Evolutionary conservation across 2,888 invertebrate genomes (phyloP).

Genomic region (Agriopis leucophaearia): DNA sequence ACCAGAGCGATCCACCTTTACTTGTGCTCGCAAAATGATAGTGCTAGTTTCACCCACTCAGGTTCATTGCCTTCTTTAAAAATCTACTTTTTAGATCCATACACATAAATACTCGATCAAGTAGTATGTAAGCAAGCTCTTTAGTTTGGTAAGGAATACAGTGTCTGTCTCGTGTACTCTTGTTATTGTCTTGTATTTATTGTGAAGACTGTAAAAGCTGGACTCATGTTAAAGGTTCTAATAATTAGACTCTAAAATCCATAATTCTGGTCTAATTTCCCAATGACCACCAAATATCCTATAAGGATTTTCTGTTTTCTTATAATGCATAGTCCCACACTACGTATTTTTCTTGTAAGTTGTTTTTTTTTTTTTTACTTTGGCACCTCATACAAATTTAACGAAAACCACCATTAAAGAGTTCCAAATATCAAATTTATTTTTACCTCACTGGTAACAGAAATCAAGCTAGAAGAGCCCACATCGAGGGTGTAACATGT

Average conservation of each 20-base stretch:
- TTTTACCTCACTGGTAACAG: too few relatives aligned
- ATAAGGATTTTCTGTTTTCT: neutral
- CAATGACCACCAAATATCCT: neutral
- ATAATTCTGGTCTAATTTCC: neutral
- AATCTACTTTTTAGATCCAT: conserved; percentile 1
- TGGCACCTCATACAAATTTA: too few relatives aligned
- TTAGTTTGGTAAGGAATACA: conserved; percentile 5
- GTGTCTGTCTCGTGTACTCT: neutral
- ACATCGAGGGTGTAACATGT: too few relatives aligned
- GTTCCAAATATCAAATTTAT: too few relatives aligned
- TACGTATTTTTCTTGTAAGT: neutral
- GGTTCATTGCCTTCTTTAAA: neutral
- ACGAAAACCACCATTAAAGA: too few relatives aligned
- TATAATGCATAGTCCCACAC: neutral
- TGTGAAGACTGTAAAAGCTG: neutral
- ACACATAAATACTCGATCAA: conserved; percentile 29
- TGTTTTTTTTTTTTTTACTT: neutral
- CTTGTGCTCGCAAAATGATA: neutral
- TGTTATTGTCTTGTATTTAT: conserved; percentile 6
- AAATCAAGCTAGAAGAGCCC: too few relatives aligned
- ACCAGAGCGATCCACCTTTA: neutral
- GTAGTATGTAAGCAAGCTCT: conserved; percentile 20
- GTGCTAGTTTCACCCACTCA: neutral
- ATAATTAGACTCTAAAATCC: neutral
- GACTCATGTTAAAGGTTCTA: neutral